phyloP scores from a whole-genome alignment of 2,888 invertebrate species.

The Drosophila niveifrons region DNA sequence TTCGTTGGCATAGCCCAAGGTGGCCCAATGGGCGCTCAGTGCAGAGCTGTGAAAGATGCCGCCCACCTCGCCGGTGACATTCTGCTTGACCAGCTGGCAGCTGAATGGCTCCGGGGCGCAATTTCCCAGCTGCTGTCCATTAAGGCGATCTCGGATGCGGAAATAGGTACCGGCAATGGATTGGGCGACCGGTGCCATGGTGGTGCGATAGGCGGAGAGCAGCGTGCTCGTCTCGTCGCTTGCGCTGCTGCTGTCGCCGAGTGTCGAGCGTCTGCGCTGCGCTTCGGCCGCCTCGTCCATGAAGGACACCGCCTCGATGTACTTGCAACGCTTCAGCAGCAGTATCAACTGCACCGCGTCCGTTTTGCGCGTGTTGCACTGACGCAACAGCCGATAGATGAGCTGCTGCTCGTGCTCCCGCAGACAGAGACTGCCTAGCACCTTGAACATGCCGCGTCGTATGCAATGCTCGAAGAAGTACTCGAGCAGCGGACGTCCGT shows the following conservation, averaged over 20 bases:
- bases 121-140: slow-evolving; percentile 50
- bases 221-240: slow-evolving; percentile 80
- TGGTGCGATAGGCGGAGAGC: slow-evolving; percentile 82
- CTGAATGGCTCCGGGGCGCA: slow-evolving; percentile 80
- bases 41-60: slow-evolving; percentile 83
- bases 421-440: slow-evolving; percentile 81
- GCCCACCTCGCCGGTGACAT: slow-evolving; percentile 74
- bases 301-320: slow-evolving; percentile 84
- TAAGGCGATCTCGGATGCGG: slow-evolving; percentile 75
- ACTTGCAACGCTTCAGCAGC: slow-evolving; percentile 83
- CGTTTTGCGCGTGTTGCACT: slow-evolving; percentile 69
- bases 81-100: slow-evolving; percentile 81
- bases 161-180: slow-evolving; percentile 82
- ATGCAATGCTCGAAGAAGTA: slow-evolving; percentile 82
- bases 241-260: neutral
- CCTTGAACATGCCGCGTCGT: slow-evolving; percentile 70
- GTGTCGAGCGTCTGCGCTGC: slow-evolving; percentile 33
- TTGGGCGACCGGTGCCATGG: slow-evolving; percentile 84
- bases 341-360: slow-evolving; percentile 83
- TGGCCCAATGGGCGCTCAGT: slow-evolving; percentile 81
- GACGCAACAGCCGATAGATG: slow-evolving; percentile 78
- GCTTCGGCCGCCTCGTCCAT: slow-evolving; percentile 80
- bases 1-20: slow-evolving; percentile 52
- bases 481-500: slow-evolving; percentile 75
- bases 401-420: slow-evolving; percentile 81